Evolutionary conservation across 2,797 vertebrate species (phyloP), one percentile per base, ranked within the genome.

Genomic region (Nyctibius grandis): DNA sequence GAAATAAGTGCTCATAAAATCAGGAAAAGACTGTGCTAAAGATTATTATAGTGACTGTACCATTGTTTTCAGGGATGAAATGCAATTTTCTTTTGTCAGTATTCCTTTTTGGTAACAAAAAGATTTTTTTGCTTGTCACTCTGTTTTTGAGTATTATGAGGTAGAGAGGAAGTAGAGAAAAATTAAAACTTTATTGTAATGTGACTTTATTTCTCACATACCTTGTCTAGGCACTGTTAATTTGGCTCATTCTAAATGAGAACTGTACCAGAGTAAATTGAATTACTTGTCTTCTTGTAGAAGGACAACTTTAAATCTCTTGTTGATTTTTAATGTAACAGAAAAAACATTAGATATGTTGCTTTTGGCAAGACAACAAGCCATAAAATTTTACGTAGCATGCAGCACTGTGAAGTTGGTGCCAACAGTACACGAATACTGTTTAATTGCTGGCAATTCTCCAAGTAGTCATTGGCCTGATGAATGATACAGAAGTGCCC

Each of bases 241-340:
- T 90, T 93, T 91, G 72, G 20, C 69, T 90, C 33, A 60, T 91
- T 90, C 40, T 79, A 77, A 79, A 91, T 90, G 78, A 92, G 88
- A 91, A 65, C 29, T 65, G 6, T 89, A 88, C 36, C 56, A 59
- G 45, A 64, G 33, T 91, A 88, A 83, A 91, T 91, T 88, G 81
- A 96, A 94, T 96, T 92, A 91, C 53, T 61, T 85, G 42, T 79
- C 51, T 68, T 84, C 67, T 90, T 84, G 44, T 77, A 81, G 57
- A 74, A 80, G 87, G 72, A 86, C 76, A 87, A 38, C 51, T 96
- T 93, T 79, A 96, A 95, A 85, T 93, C 93, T 96, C 88, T 50
- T 91, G 92, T 80, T 94, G 94, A 93, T 96, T 93, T 96, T 96
- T 97, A 95, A 96, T 95, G 94, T 91, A 92, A 90, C 80, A 88